Evolutionary conservation across 2,888 invertebrate genomes (phyloP), one percentile per base, ranked within the genome.

Genomic region (Drosophila cognata): DNA sequence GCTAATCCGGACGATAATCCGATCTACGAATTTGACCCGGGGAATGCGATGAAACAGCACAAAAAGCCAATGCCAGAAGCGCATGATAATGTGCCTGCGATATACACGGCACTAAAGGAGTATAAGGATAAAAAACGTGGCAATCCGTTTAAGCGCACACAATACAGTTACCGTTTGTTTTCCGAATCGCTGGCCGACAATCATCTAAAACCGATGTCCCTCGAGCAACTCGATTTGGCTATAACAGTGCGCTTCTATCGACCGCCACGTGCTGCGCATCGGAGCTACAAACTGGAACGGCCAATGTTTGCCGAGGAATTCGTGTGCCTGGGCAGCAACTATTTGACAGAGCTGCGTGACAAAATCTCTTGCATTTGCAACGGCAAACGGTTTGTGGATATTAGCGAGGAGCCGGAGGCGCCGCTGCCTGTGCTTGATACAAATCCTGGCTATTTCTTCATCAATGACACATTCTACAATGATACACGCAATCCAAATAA

Each of bases 391-490:
- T 94, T 95, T 28, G 93, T 94, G 41, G 96, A 96, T 88, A 93
- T 95, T 1, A 95, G 96, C 72, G 86, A 94, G 5, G 88, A 94
- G 52, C 95, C 95, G 0, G 74, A 80, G 4, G 88, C 89, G 1
- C 62, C 81, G 4, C 43, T 85, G 8, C 85, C 88, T 0, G 50
- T 55, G 4, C 77, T 91, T 18, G 57, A 82, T 0, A 77, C 82
- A 13, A 88, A 93, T 81, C 91, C 97, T 0, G 95, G 95, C 2
- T 96, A 96, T 91, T 95, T 98, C 81, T 97, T 96, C 89, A 96
- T 98, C 63, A 95, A 96, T 77, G 95, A 95, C 75, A 95, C 95
- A 1, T 97, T 98, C 92, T 98, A 97, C 92, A 96, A 96, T 91
- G 97, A 98, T 90, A 94, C 93, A 79, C 94, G 96, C 2, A 91